These are phyloP conservation scores for Strigops habroptila DNA, from an alignment of 2,113 vertebrate genomes.

Conservation along the genomic window DNA sequence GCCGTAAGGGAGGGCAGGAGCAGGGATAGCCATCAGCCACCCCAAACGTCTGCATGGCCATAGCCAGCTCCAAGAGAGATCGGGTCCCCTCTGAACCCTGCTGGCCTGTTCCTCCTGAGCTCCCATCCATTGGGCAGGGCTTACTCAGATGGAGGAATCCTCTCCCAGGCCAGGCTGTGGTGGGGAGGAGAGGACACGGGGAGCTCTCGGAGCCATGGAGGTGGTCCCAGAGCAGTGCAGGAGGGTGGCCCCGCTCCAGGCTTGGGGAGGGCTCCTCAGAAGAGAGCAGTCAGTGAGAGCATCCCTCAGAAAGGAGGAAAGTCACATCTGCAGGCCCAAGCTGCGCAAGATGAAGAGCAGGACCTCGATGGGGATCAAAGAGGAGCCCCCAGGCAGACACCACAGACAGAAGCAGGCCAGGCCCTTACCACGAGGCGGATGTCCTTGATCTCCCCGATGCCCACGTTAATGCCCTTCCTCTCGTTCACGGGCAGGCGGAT, in stretches of 20 bases:
- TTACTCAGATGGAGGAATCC: background rate
- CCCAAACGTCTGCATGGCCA: background rate
- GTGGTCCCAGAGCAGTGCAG: background rate
- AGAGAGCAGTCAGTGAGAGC: background rate
- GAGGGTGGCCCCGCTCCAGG: background rate
- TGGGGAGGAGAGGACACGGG: background rate
- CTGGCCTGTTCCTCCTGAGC: background rate
- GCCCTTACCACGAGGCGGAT: conserved; percentile 87
- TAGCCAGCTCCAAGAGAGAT: background rate
- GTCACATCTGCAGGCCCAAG: background rate
- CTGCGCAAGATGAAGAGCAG: fast-evolving
- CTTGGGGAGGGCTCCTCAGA: background rate
- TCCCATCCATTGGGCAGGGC: fast-evolving
- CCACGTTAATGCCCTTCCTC: conserved; percentile 88
- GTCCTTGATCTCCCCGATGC: conserved; percentile 94
- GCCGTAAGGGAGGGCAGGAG: background rate
- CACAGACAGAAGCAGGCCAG: fast-evolving
- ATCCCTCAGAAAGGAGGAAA: background rate
- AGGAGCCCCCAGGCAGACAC: background rate
- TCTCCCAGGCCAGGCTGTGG: fast-evolving
- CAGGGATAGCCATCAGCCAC: background rate
- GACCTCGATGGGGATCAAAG: background rate
- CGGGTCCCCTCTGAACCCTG: background rate
- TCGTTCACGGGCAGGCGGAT: conserved; percentile 92
- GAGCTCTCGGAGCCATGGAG: background rate